Evolutionary conservation across 2,113 vertebrate species (phyloP).

Genomic region (Centrocercus urophasianus): DNA sequence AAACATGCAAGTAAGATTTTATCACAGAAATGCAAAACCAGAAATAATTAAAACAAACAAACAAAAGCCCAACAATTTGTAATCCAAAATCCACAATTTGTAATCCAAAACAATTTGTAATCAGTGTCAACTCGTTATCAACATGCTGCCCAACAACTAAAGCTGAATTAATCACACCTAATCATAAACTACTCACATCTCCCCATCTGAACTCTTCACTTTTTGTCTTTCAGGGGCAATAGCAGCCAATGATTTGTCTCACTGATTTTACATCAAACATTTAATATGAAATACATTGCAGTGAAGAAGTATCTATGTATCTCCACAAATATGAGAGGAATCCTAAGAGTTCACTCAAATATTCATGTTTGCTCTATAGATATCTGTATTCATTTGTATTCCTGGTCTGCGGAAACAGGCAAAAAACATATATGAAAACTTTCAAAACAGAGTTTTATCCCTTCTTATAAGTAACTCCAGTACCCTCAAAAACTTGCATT

Average conservation of each 20-base stretch:
- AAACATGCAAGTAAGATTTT: neutral
- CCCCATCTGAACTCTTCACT: neutral
- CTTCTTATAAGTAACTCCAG: neutral
- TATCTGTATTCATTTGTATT: neutral
- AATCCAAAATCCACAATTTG: neutral
- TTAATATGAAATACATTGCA: neutral
- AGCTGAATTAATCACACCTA: neutral
- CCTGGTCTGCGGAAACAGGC: neutral
- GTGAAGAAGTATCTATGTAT: neutral
- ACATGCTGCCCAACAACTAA: neutral
- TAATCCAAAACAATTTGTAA: neutral
- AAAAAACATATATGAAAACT: neutral
- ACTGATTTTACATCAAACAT: neutral
- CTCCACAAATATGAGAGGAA: neutral
- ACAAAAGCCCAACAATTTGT: neutral
- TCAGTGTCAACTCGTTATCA: neutral
- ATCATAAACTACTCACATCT: neutral
- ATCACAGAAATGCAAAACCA: neutral
- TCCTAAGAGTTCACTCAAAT: neutral
- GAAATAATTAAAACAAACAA: neutral
- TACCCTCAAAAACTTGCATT: neutral
- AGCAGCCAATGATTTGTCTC: neutral
- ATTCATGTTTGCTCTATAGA: neutral
- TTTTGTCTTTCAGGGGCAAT: neutral
- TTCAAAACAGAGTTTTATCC: neutral